Evolutionary conservation across 2,113 vertebrate genomes (phyloP).

Genomic region (Ranitomeya imitator): DNA sequence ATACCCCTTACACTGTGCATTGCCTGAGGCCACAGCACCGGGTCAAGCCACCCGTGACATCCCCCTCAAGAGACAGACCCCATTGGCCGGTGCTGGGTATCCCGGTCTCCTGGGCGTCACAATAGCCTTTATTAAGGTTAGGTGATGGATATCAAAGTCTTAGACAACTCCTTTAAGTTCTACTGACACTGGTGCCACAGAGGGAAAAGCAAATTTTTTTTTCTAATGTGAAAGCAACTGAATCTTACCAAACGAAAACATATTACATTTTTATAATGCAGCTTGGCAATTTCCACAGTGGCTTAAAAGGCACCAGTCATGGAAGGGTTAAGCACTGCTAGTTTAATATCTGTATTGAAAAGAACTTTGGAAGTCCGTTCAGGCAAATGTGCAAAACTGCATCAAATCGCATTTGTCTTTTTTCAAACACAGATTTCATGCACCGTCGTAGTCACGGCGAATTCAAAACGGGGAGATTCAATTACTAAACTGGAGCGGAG

Average conservation of each 20-base stretch:
- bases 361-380: background rate
- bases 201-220: background rate
- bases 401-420: slow-evolving; percentile 21
- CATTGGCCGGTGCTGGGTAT: too few species aligned
- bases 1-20: too few species aligned
- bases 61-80: too few species aligned
- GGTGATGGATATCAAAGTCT: too few species aligned
- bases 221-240: background rate
- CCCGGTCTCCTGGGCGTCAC: too few species aligned
- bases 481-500: background rate
- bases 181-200: background rate
- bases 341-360: background rate
- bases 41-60: too few species aligned
- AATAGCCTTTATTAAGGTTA: too few species aligned
- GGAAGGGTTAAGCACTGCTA: background rate
- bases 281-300: too few species aligned
- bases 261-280: background rate
- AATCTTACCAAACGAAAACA: background rate
- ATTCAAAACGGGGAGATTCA: background rate
- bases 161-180: too few species aligned
- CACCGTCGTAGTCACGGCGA: background rate
- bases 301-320: background rate
- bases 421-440: slow-evolving; percentile 13
- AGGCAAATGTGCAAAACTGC: background rate
- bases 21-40: too few species aligned